Conservation (phyloP, 2,797 vertebrate species). For the Argyrosomus regius region DNA sequence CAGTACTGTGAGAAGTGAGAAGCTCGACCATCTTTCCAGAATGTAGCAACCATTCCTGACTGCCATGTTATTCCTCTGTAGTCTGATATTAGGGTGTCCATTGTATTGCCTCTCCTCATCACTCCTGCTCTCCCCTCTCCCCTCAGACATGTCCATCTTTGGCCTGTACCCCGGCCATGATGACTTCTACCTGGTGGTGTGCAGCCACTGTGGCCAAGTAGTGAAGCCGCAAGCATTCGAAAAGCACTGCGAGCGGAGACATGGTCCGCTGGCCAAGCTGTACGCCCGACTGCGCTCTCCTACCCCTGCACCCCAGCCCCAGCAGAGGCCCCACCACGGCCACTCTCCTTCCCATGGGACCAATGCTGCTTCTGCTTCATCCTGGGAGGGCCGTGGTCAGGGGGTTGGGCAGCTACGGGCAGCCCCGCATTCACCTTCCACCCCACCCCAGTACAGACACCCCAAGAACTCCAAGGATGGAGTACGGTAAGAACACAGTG, state of each 20-base stretch:
- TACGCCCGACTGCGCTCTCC: slow-evolving; percentile 86
- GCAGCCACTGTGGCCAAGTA: slow-evolving; percentile 94
- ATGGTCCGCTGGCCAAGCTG: slow-evolving; percentile 91
- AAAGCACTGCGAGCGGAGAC: slow-evolving; percentile 94
- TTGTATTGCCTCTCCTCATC: background rate
- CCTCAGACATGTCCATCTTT: slow-evolving; percentile 95
- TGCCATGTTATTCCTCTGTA: background rate
- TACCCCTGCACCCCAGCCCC: slow-evolving; percentile 81
- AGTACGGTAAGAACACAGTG: slow-evolving; percentile 86
- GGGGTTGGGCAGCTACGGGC: slow-evolving; percentile 76
- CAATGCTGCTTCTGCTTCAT: slow-evolving; percentile 66
- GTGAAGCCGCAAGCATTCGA: slow-evolving; percentile 97
- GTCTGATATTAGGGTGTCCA: background rate
- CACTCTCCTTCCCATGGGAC: slow-evolving; percentile 85
- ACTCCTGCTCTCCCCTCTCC: slow-evolving; percentile 14
- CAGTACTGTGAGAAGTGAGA: background rate
- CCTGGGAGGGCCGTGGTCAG: slow-evolving; percentile 80
- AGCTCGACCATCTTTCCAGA: background rate
- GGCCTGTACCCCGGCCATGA: slow-evolving; percentile 95
- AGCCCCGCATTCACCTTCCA: slow-evolving; percentile 85
- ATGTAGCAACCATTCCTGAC: background rate
- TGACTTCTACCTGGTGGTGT: slow-evolving; percentile 96
- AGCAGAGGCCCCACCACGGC: slow-evolving; percentile 87
- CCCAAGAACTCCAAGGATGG: slow-evolving; percentile 90
- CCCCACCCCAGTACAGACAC: slow-evolving; percentile 86